phyloP scores from a whole-genome alignment of 1,140 invertebrate species.

The Paramacrobiotus metropolitanus region DNA sequence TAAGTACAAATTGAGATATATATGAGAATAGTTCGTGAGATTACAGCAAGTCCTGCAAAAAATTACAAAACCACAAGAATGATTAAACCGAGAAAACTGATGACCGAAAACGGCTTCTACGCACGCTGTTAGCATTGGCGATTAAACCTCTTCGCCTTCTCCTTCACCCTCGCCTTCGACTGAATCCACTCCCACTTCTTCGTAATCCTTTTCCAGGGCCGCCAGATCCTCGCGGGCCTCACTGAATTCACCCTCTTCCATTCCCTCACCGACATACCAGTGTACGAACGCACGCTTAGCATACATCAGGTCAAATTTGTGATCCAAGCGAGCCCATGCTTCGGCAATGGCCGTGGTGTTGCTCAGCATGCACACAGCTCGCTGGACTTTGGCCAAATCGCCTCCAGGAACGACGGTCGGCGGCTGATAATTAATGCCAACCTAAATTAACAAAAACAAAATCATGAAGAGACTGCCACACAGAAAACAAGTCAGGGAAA shows the following conservation, averaged over 20 bases:
- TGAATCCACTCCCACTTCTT: conserved; percentile 50
- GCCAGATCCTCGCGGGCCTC: conserved; percentile 64
- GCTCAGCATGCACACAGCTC: conserved; percentile 57
- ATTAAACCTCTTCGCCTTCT: conserved; percentile 2
- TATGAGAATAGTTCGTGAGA: no score
- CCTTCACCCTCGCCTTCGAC: conserved; percentile 26
- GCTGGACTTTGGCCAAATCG: conserved; percentile 55
- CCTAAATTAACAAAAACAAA: conserved; percentile 15
- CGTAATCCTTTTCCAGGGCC: conserved; percentile 57
- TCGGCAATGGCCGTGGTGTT: conserved; percentile 59
- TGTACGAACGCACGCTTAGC: conserved; percentile 27
- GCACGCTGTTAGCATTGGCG: no score
- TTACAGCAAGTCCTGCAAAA: no score
- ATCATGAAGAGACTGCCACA: background rate
- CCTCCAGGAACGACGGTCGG: conserved; percentile 57
- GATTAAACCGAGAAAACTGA: background rate
- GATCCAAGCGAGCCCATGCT: conserved; percentile 33
- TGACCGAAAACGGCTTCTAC: background rate
- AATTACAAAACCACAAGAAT: background rate
- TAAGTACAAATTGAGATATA: no score
- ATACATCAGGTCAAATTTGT: conserved; percentile 37
- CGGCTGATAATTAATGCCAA: conserved; percentile 50
- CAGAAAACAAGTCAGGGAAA: conserved; percentile 15
- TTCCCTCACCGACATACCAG: conserved; percentile 29
- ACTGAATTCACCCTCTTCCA: conserved; percentile 61